Conservation (phyloP, 2,113 vertebrate species). For the Lethenteron reissneri region DNA sequence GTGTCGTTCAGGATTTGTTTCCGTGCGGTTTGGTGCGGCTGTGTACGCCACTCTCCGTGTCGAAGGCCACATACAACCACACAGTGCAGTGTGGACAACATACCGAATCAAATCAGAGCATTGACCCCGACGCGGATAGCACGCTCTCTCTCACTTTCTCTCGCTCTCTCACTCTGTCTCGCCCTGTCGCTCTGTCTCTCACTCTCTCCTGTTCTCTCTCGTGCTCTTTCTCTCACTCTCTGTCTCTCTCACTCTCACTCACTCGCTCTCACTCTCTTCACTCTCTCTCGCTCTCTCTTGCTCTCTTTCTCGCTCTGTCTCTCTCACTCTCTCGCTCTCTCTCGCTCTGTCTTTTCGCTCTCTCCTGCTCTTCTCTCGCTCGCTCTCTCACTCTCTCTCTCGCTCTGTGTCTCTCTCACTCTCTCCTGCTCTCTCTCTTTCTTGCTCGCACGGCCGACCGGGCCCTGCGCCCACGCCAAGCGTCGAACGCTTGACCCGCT, state of each 20-base stretch:
- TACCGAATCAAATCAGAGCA: no score
- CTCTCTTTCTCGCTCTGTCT: accelerated
- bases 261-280: no score
- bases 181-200: no score
- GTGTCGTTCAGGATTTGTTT: no score
- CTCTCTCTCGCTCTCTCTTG: accelerated
- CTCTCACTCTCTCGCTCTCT: conserved; percentile 5
- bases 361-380: conserved; percentile 8
- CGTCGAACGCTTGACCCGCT: neutral
- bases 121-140: no score
- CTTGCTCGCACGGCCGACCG: neutral
- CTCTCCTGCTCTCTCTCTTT: conserved; percentile 8
- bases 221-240: no score
- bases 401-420: conserved; percentile 8
- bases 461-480: neutral
- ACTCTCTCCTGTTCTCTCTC: no score
- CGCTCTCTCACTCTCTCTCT: conserved; percentile 8
- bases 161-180: accelerated
- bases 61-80: no score
- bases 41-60: no score
- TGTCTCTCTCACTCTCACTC: no score
- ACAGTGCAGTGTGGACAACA: no score
- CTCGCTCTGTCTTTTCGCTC: conserved; percentile 10
- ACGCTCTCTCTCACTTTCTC: neutral
- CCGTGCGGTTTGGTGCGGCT: no score